Conservation (phyloP, 1,140 invertebrate genomes). For the Orussus abietinus region DNA sequence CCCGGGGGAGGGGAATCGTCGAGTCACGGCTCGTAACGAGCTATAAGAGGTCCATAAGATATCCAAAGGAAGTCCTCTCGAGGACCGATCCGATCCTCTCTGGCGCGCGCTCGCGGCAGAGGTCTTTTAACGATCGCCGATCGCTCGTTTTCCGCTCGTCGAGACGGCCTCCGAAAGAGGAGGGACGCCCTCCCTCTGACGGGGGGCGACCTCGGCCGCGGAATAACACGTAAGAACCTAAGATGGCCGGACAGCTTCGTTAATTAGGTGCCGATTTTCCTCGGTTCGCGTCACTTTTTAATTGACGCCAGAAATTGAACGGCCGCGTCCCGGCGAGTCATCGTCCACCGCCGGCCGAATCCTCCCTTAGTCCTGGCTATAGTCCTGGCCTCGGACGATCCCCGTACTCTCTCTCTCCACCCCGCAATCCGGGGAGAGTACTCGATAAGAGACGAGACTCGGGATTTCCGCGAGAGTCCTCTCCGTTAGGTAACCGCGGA, state of each 20-base stretch:
- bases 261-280: conserved; percentile 11
- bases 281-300: conserved; percentile 10
- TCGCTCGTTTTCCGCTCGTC: no score
- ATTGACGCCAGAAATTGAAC: conserved; percentile 11
- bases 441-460: not conserved
- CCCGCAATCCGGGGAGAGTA: not conserved
- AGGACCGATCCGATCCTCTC: no score
- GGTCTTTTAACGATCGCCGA: no score
- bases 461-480: no score
- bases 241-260: not conserved
- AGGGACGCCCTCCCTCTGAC: no score
- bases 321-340: not conserved
- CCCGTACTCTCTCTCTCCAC: not conserved
- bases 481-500: no score
- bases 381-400: not conserved
- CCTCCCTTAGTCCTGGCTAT: not conserved
- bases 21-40: conserved; percentile 50
- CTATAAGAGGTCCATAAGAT: no score
- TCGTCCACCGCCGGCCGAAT: not conserved
- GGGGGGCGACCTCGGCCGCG: no score
- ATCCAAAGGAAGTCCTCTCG: no score
- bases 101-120: no score
- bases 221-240: not conserved
- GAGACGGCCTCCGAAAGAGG: no score
- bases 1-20: conserved; percentile 33